These are phyloP conservation scores for Pheosia tremula DNA, from an alignment of 2,888 invertebrate genomes.

Conservation along the genomic window DNA sequence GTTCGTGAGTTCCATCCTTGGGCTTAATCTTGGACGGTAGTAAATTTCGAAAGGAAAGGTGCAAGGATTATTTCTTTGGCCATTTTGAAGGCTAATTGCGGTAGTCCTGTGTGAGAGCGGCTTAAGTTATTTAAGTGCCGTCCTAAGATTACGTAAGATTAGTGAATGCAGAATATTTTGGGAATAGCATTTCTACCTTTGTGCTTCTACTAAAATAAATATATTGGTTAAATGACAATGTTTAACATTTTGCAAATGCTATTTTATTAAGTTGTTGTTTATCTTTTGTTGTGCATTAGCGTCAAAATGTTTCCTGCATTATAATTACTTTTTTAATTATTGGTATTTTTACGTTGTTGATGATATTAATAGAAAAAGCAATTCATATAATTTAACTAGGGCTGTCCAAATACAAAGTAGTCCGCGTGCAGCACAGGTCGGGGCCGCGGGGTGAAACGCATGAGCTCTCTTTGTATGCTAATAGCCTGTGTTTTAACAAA, in stretches of 20 bases:
- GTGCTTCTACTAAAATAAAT: too few relatives aligned
- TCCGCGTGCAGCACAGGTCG: slow-evolving; percentile 46
- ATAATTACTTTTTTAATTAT: too few relatives aligned
- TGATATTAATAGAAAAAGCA: slow-evolving; percentile 51
- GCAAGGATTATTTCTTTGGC: slow-evolving; percentile 29
- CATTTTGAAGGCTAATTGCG: neutral
- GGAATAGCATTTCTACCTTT: too few relatives aligned
- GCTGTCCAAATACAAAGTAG: slow-evolving; percentile 58
- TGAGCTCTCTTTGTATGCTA: slow-evolving; percentile 67
- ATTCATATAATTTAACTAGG: slow-evolving; percentile 65
- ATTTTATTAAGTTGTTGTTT: too few relatives aligned
- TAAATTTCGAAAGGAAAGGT: slow-evolving; percentile 43
- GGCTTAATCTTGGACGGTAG: slow-evolving; percentile 46
- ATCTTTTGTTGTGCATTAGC: too few relatives aligned
- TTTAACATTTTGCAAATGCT: too few relatives aligned
- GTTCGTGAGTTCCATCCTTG: slow-evolving; percentile 44
- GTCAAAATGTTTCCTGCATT: too few relatives aligned
- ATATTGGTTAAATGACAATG: too few relatives aligned
- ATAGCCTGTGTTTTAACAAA: slow-evolving; percentile 56
- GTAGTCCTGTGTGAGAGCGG: neutral
- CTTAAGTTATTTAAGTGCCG: neutral
- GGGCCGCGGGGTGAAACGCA: slow-evolving; percentile 41
- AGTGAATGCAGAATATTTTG: too few relatives aligned
- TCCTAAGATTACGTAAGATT: too few relatives aligned
- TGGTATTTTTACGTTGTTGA: slow-evolving; percentile 23